Evolutionary conservation across 2,113 vertebrate species (phyloP).

Genomic region (Boulengerochromis microlepis): DNA sequence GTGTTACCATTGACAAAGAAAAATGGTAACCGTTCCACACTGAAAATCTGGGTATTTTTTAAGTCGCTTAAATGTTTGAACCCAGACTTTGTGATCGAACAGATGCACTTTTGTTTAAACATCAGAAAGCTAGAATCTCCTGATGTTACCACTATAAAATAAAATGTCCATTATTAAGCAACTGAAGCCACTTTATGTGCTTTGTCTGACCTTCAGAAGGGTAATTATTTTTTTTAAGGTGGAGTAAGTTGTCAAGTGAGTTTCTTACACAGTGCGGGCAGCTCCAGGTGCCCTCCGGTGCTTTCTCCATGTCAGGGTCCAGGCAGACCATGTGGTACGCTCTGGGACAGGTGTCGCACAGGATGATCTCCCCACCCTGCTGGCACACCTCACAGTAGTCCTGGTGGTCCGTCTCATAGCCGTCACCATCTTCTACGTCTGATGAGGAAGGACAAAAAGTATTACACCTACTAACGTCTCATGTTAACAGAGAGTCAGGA

Average conservation of each 20-base stretch:
- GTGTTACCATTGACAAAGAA: not conserved
- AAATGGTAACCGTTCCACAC: accelerated
- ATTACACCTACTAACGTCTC: not conserved
- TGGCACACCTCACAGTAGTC: slow-evolving; percentile 99
- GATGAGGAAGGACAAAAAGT: not conserved
- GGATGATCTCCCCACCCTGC: slow-evolving; percentile 97
- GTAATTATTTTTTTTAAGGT: not conserved
- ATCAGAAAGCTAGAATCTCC: not conserved
- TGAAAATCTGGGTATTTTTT: not conserved
- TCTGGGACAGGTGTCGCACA: slow-evolving; percentile 95
- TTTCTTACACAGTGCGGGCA: slow-evolving; percentile 92
- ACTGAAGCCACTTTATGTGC: not conserved
- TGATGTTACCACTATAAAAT: not conserved
- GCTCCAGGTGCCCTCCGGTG: slow-evolving; percentile 98
- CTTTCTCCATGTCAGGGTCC: slow-evolving; percentile 99
- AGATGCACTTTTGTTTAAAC: not conserved
- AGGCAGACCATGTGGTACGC: slow-evolving; percentile 99
- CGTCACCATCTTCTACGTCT: slow-evolving; percentile 87
- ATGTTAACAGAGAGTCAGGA: not conserved
- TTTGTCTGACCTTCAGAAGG: not conserved
- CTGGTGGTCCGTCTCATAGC: slow-evolving; percentile 98
- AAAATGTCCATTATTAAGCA: not conserved
- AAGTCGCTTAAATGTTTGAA: not conserved
- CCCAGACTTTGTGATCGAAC: not conserved
- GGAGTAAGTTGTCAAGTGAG: not conserved